A percentile compares a stretch with the other conserved stretches of the same genome.
These are phyloP conservation scores for Pentalonia nigronervosa DNA, from an alignment of 1,140 invertebrate genomes.

Conservation along the genomic window DNA sequence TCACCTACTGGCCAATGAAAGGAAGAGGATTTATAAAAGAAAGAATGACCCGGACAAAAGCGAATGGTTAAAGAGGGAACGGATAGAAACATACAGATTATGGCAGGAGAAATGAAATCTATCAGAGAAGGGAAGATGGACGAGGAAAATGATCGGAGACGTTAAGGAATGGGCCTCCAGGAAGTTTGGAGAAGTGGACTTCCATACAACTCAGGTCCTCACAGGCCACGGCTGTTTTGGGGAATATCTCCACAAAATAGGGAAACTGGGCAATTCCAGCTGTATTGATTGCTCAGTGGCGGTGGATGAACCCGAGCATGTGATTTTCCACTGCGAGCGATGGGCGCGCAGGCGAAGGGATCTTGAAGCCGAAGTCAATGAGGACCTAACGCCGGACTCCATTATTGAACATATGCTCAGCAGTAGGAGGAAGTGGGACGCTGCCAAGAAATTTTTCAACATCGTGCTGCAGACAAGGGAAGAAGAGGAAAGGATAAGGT, in stretches of 20 bases:
- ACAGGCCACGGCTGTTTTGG: background rate
- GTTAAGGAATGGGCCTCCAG: background rate
- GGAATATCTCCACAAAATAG: background rate
- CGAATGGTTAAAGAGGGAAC: too few relatives aligned
- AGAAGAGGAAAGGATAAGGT: background rate
- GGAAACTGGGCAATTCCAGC: too few relatives aligned
- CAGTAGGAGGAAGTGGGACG: background rate
- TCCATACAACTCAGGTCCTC: background rate
- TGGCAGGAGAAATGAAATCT: background rate
- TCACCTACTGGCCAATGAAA: too few relatives aligned
- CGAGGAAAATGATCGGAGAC: background rate
- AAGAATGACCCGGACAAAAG: too few relatives aligned
- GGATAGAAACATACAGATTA: too few relatives aligned
- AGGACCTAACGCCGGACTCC: background rate
- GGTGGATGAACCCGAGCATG: background rate
- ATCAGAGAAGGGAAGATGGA: background rate
- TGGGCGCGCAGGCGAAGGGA: background rate
- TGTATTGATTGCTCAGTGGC: background rate
- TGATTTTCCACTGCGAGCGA: background rate
- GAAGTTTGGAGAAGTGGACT: background rate
- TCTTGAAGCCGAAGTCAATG: accelerated
- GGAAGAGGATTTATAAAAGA: too few relatives aligned
- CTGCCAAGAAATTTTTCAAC: background rate
- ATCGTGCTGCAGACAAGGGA: background rate
- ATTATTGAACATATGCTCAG: background rate